phyloP scores from a whole-genome alignment of 2,888 invertebrate species.

The Dugesia japonica region DNA sequence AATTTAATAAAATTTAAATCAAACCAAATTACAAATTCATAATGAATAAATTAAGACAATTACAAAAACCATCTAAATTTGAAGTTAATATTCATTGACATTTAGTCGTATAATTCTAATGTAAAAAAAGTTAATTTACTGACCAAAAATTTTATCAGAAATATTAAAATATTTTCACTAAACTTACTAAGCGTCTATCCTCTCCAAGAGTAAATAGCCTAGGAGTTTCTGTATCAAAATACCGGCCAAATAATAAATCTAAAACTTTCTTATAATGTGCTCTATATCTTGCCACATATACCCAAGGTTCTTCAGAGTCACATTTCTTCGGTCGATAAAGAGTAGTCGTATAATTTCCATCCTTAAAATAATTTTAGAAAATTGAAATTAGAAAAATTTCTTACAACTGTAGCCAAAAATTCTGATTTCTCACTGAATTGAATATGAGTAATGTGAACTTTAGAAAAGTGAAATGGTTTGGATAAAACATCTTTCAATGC shows the following conservation, averaged over 20 bases:
- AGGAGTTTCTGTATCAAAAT: slow-evolving; percentile 42
- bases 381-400: slow-evolving; percentile 32
- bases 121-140: no score
- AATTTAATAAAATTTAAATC: no score
- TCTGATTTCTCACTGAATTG: slow-evolving; percentile 44
- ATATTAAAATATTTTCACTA: no score
- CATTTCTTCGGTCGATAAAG: slow-evolving; percentile 37
- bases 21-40: no score
- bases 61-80: no score
- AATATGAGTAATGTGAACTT: slow-evolving; percentile 44
- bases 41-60: no score
- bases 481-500: slow-evolving; percentile 42
- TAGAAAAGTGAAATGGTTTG: slow-evolving; percentile 44
- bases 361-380: slow-evolving; percentile 37
- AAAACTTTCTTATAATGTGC: slow-evolving; percentile 47
- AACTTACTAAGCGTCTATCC: slow-evolving; percentile 44
- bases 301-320: slow-evolving; percentile 38
- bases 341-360: slow-evolving; percentile 43
- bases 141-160: no score
- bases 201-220: slow-evolving; percentile 44
- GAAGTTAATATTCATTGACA: no score
- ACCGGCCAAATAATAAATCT: slow-evolving; percentile 44
- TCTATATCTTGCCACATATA: slow-evolving; percentile 44
- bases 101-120: no score
- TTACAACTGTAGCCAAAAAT: slow-evolving; percentile 47